Evolutionary conservation across 1,140 invertebrate genomes (phyloP), one percentile per base, ranked within the genome.

Genomic region (Neotoxoptera formosana): DNA sequence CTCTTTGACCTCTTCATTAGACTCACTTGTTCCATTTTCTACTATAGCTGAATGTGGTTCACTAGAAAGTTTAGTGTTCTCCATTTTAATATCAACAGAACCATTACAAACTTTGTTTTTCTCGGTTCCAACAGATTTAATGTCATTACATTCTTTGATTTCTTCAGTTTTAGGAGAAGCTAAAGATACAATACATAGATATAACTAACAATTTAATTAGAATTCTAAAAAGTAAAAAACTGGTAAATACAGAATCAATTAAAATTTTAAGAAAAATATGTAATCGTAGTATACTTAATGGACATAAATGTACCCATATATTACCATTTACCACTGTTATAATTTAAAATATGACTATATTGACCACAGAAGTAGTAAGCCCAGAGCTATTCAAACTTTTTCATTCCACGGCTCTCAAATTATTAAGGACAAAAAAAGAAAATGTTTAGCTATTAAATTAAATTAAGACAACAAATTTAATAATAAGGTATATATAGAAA

Each of bases 121-220:
- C 2, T 53, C 48, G 0, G 21, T 9, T 36, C n/a, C 81, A 3
- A 86, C 81, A 30, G 48, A 93, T 53, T 93, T 51, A 9, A 30
- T 41, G 47, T 93, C 91, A 30, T 17, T 1, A 36, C 81, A 93
- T 45, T 56, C 91, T 93, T 86, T 93, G 17, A 36, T 56, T 23
- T n/a, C 17, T 20, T 84, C 91, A 93, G 14, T 83, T 93, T 93
- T 93, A 84, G 91, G 84, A 84, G 48, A 53, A 92, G 3, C 91
- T 93, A n/a, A 25, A 83, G 36, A 92, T 21, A 92, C 25, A 48
- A 21, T 9, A 88, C 8, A 53, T 17, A 11, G 3, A 84, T 41
- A 45, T 21, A 84, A 83, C 17, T 9, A 36, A 86, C 25, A 86
- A 86, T 47, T 86, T 47, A 47, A 83, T 83, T 7, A 41, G 11